Conservation (phyloP, 2,888 invertebrate species). For the Diogma glabrata region DNA sequence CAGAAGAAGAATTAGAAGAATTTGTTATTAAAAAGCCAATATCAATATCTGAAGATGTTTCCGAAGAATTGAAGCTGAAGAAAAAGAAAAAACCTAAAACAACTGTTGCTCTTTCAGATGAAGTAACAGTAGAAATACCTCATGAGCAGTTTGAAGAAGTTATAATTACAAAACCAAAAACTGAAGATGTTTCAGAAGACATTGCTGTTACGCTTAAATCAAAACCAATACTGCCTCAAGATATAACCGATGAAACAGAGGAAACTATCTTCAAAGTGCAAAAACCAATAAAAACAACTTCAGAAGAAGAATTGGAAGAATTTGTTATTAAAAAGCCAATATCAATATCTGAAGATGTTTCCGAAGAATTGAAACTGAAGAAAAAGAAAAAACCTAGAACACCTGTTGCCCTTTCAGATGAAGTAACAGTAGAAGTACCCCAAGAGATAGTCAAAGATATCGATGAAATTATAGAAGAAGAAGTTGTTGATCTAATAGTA, state of each 20-base stretch:
- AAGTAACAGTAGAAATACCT: slow-evolving; percentile 26
- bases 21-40: slow-evolving; percentile 18
- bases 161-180: slow-evolving; percentile 21
- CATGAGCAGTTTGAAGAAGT: slow-evolving; percentile 23
- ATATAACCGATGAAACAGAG: slow-evolving; percentile 29
- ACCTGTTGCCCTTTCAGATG: slow-evolving; percentile 19
- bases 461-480: slow-evolving; percentile 1
- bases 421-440: slow-evolving; percentile 20
- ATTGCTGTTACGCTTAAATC: slow-evolving; percentile 23
- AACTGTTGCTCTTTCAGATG: slow-evolving; percentile 23
- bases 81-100: slow-evolving; percentile 31
- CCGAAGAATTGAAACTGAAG: slow-evolving; percentile 27
- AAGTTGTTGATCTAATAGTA: not conserved
- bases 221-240: slow-evolving; percentile 27
- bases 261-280: slow-evolving; percentile 28
- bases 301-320: slow-evolving; percentile 26
- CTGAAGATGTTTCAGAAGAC: slow-evolving; percentile 27
- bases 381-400: slow-evolving; percentile 21
- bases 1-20: slow-evolving; percentile 32
- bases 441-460: slow-evolving; percentile 13
- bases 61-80: slow-evolving; percentile 23
- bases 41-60: slow-evolving; percentile 19
- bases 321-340: slow-evolving; percentile 19
- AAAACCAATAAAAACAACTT: slow-evolving; percentile 28
- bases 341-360: slow-evolving; percentile 23